Conservation (phyloP, 2,113 vertebrate species). For the Pteronura brasiliensis region DNA sequence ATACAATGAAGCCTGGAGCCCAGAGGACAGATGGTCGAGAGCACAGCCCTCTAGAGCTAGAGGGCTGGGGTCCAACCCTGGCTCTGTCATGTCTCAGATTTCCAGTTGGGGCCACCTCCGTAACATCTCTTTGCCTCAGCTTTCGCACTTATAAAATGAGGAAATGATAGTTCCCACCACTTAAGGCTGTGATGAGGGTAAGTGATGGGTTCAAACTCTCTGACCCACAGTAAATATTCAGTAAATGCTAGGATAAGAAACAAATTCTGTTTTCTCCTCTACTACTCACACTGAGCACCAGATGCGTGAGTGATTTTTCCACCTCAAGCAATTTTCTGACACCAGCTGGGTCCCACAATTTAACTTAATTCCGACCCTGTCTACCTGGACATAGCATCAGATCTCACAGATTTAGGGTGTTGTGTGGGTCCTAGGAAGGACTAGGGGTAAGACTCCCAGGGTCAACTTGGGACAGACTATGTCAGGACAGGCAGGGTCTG, state of each 20-base stretch:
- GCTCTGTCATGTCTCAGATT: background rate
- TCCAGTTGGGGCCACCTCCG: background rate
- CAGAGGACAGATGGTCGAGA: background rate
- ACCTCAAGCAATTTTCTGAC: background rate
- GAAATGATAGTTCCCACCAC: background rate
- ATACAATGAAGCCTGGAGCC: background rate
- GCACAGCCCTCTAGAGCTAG: rapidly evolving
- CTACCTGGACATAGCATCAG: background rate
- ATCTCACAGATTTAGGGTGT: background rate
- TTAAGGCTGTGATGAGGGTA: background rate
- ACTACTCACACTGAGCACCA: background rate
- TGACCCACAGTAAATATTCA: background rate
- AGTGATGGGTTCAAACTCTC: background rate
- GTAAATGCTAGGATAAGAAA: background rate
- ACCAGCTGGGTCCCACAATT: background rate
- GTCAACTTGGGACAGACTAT: background rate
- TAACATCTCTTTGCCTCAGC: background rate
- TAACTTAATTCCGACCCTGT: background rate
- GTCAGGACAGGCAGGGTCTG: background rate
- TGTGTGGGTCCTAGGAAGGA: background rate
- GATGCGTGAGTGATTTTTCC: background rate
- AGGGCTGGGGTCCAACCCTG: background rate
- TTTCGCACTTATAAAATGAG: background rate
- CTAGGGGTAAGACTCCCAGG: background rate
- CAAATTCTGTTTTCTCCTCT: background rate